Base-by-base conservation (phyloP, 2,888 invertebrate species). In the Drosophila quinaria region DNA sequence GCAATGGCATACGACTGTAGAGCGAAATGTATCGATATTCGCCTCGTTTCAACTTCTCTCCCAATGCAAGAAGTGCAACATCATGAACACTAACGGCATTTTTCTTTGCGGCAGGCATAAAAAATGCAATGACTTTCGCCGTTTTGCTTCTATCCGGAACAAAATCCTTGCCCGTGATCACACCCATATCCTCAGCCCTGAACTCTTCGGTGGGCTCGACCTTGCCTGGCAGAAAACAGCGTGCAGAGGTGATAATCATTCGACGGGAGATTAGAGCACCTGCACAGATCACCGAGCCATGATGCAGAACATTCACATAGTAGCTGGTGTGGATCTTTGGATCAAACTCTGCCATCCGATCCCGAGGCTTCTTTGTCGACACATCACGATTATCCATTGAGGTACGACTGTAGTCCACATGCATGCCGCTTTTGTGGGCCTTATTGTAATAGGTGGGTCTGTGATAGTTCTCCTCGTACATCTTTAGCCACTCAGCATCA, bases 181-280 rank as follows among this genome's bases (percentile, higher is more conserved):
- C 64, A 1, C 37, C 33, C 73, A 84, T 54, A 0, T 76, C 2
- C 4, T 13, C 58, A 13, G 79, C 70, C 33, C 55, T 69, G 10
- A 25, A 79, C 19, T 75, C 70, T 1, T 22, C 11, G 0, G 39
- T 15, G 2, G 52, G 37, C 0, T 71, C 61, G 1, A 1, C 13
- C 2, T 13, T 1, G 11, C 19, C 49, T 8, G 49, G 11, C 15
- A 31, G 1, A 35, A 83, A 83, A 13, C 83, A 84, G 6, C 55
- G 62, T 0, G 80, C 22, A 5, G 83, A 80, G 1, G 83, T 84
- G 2, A 86, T 42, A 10, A 84, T 17, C 81, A 86, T 71, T 0
- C 81, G 66, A 0, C 25, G 65, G 0, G 74, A 66, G 33, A 83
- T 76, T 0, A 84, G 50, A 1, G 73, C 70, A 0, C 83, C 83